Conservation (phyloP, 2,113 vertebrate species). For the Carettochelys insculpta region DNA sequence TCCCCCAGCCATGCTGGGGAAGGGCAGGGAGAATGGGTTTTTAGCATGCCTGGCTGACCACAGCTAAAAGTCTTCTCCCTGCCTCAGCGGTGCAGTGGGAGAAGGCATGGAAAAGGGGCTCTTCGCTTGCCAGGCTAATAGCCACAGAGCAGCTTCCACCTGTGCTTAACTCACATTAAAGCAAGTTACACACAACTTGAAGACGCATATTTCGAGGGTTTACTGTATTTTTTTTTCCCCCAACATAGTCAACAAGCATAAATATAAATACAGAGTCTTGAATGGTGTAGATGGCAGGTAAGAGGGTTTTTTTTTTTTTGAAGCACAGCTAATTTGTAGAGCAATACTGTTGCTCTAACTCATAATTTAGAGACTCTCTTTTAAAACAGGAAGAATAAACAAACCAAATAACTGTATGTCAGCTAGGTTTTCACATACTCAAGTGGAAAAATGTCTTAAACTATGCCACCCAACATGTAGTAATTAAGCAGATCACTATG, state of each 20-base stretch:
- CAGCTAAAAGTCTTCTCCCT: too few species aligned
- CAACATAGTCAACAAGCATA: neutral
- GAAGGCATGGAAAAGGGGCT: too few species aligned
- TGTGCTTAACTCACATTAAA: too few species aligned
- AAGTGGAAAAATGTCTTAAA: accelerated
- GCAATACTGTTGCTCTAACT: neutral
- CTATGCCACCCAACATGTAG: neutral
- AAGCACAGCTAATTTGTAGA: neutral
- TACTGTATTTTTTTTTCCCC: too few species aligned
- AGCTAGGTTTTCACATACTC: neutral
- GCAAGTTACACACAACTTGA: too few species aligned
- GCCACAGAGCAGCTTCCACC: too few species aligned
- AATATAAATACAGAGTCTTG: neutral
- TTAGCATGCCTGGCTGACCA: too few species aligned
- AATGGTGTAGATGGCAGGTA: neutral
- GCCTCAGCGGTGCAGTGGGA: too few species aligned
- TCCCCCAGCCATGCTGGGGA: too few species aligned
- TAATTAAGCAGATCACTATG: neutral
- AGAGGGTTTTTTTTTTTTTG: neutral
- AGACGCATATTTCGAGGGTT: too few species aligned
- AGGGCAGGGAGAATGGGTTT: too few species aligned
- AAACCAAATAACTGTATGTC: neutral
- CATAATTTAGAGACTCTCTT: neutral
- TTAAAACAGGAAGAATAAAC: accelerated
- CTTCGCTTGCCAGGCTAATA: too few species aligned